Conservation (phyloP, 2,113 vertebrate genomes). For the Phycodurus eques region DNA sequence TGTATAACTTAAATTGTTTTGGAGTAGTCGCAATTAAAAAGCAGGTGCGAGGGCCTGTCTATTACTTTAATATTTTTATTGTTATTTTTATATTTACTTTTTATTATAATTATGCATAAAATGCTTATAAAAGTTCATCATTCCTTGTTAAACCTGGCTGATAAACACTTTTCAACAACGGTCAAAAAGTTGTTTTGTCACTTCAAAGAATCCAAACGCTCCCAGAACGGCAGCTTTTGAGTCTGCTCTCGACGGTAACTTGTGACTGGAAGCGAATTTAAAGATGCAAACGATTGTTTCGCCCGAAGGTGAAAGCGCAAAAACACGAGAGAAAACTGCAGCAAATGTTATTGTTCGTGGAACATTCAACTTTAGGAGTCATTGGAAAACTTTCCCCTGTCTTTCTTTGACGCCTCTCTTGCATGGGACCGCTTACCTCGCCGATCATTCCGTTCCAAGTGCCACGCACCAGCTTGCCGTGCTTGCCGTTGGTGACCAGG, state of each 20-base stretch:
- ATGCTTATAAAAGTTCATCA: neutral
- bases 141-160: neutral
- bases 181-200: neutral
- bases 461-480: constrained; percentile 90
- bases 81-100: too few species aligned
- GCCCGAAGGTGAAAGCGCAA: neutral
- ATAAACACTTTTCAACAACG: neutral
- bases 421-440: constrained; percentile 78
- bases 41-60: too few species aligned
- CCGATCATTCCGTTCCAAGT: constrained; percentile 99
- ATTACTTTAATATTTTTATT: too few species aligned
- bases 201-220: neutral
- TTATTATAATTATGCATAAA: neutral
- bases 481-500: constrained; percentile 95
- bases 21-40: too few species aligned
- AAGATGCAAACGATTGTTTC: neutral
- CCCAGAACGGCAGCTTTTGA: neutral
- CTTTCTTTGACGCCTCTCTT: neutral
- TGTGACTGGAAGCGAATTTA: neutral
- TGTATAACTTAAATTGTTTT: too few species aligned
- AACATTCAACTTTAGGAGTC: neutral
- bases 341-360: neutral
- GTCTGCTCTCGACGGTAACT: neutral
- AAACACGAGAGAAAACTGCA: neutral
- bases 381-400: neutral